Conservation (phyloP, 2,113 vertebrate genomes). For the Ageneiosus marmoratus region DNA sequence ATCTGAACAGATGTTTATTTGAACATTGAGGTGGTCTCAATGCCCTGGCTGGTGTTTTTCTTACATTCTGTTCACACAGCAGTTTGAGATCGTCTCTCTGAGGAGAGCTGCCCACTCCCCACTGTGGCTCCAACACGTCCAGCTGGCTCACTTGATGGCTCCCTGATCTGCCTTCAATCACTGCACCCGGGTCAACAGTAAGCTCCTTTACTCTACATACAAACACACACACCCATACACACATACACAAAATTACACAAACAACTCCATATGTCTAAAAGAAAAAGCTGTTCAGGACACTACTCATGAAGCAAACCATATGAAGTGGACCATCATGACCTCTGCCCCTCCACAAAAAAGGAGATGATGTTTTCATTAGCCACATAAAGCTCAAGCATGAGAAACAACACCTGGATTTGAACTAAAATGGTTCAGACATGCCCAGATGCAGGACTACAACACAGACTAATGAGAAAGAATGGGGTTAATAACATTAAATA, state of each 20-base stretch:
- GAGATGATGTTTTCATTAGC: background rate
- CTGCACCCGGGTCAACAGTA: constrained; percentile 71
- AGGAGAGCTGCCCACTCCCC: constrained; percentile 96
- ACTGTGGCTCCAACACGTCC: constrained; percentile 91
- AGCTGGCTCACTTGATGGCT: constrained; percentile 84
- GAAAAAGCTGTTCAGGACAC: background rate
- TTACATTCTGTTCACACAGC: constrained; percentile 97
- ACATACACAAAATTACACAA: constrained; percentile 22
- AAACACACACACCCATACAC: constrained; percentile 16
- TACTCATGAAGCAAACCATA: constrained; percentile 8
- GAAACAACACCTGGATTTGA: background rate
- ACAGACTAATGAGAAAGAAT: constrained; percentile 8
- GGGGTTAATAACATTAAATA: background rate
- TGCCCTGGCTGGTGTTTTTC: constrained; percentile 51
- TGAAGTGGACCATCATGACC: background rate
- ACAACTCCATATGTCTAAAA: background rate
- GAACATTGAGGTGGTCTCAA: background rate
- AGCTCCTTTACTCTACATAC: constrained; percentile 86
- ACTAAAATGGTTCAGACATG: constrained; percentile 59
- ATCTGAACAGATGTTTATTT: background rate
- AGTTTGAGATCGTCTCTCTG: constrained; percentile 97
- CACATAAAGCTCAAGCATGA: constrained; percentile 11
- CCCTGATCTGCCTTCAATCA: constrained; percentile 78
- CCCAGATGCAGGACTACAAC: constrained; percentile 10
- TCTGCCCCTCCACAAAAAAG: background rate